A percentile compares a stretch with the other conserved stretches of the same genome.
Conservation (phyloP, 2,113 vertebrate species). For the Limnothrissa miodon region DNA sequence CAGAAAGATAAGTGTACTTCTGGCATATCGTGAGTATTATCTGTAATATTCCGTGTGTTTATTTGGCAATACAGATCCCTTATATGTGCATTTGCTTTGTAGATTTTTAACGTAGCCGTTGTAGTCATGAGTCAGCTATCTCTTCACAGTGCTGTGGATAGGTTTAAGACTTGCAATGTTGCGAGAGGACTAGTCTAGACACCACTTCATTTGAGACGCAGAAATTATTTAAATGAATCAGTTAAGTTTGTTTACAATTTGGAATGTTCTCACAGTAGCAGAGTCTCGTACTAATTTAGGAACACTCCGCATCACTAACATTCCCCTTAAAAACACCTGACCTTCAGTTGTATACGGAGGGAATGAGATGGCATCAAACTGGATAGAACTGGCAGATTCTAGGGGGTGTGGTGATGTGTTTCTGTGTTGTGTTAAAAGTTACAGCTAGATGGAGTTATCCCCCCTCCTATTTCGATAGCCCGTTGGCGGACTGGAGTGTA, state of each 20-base stretch:
- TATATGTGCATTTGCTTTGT: neutral
- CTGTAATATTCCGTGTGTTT: neutral
- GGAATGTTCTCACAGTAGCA: neutral
- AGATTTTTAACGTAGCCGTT: neutral
- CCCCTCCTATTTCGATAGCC: neutral
- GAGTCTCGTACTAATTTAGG: neutral
- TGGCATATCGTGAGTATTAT: neutral
- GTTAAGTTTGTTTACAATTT: neutral
- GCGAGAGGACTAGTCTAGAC: too few species aligned
- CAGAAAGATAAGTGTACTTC: too few species aligned
- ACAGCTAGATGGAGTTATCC: slow-evolving; percentile 7
- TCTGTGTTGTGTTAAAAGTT: neutral
- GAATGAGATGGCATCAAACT: neutral
- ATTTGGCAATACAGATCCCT: neutral
- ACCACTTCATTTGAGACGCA: too few species aligned
- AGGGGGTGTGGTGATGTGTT: neutral
- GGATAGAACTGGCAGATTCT: neutral
- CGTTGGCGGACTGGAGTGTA: too few species aligned
- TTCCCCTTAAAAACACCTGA: neutral
- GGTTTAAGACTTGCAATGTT: too few species aligned
- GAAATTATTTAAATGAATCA: neutral
- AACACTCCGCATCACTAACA: neutral
- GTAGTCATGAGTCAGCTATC: neutral
- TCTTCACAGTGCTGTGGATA: neutral
- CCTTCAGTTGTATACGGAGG: too few species aligned